phyloP scores from a whole-genome alignment of 2,888 invertebrate species.

The Nymphalis urticae region DNA sequence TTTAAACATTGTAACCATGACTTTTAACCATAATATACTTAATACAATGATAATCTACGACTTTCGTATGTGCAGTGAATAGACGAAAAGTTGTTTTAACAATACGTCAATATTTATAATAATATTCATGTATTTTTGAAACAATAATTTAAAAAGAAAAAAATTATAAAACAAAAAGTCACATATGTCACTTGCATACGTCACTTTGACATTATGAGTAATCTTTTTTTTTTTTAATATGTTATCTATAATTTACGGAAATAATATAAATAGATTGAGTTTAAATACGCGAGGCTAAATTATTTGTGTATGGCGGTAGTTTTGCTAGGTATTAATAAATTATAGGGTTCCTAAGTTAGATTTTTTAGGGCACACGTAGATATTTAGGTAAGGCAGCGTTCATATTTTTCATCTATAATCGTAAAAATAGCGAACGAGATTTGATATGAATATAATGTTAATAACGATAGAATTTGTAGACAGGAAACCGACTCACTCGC shows the following conservation, averaged over 20 bases:
- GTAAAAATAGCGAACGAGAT: background rate
- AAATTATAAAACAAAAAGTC: background rate
- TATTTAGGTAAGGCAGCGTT: background rate
- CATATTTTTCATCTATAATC: background rate
- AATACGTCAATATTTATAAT: constrained; percentile 15
- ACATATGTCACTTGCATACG: background rate
- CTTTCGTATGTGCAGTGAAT: no score
- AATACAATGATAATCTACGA: no score
- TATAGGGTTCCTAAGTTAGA: constrained; percentile 44
- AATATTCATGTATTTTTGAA: constrained; percentile 25
- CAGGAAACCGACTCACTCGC: no score
- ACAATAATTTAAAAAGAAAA: background rate
- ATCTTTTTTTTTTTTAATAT: no score
- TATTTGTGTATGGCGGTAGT: constrained; percentile 30
- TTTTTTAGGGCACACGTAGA: constrained; percentile 23
- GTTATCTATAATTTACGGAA: no score
- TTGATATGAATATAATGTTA: background rate
- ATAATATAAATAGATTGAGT: background rate
- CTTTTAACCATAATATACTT: background rate
- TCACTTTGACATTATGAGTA: no score
- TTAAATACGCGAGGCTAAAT: constrained; percentile 14
- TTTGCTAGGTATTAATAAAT: constrained; percentile 37
- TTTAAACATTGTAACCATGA: background rate
- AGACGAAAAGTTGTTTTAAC: constrained; percentile 8
- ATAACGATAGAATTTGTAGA: background rate